These are phyloP conservation scores for Drosophila sturtevanti DNA, from an alignment of 1,140 invertebrate genomes.

Conservation along the genomic window DNA sequence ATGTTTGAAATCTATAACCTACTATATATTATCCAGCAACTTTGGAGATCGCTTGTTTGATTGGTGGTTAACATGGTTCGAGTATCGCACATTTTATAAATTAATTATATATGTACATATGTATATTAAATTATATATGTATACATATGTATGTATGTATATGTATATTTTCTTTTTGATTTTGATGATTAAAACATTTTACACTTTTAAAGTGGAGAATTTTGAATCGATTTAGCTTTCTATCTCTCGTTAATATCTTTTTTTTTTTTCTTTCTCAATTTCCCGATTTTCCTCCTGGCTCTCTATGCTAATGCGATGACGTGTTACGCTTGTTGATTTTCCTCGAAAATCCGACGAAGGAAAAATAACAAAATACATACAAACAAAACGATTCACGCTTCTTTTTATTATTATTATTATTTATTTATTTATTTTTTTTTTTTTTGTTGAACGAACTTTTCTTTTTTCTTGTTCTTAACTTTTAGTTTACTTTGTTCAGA, in stretches of 20 bases:
- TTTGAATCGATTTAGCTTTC: constrained; percentile 3
- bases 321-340: constrained; percentile 51
- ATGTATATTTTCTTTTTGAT: too few relatives aligned
- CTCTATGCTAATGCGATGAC: constrained; percentile 45
- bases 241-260: background rate
- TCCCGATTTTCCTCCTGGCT: background rate
- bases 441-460: background rate
- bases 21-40: constrained; percentile 82
- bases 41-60: constrained; percentile 75
- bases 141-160: background rate
- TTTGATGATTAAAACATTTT: background rate
- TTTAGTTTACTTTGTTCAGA: constrained; percentile 18
- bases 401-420: background rate
- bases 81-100: constrained; percentile 73
- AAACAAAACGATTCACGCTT: constrained; percentile 3
- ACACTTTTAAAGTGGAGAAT: background rate
- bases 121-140: background rate
- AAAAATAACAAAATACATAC: constrained; percentile 23
- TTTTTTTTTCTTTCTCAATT: constrained; percentile 1
- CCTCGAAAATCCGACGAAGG: background rate
- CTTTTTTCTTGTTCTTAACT: constrained; percentile 16
- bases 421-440: background rate
- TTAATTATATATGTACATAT: constrained; percentile 1
- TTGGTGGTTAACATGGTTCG: constrained; percentile 65
- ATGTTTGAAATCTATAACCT: constrained; percentile 34